Evolutionary conservation across 2,888 invertebrate species (phyloP).

Genomic region (Pachydiplax longipennis): DNA sequence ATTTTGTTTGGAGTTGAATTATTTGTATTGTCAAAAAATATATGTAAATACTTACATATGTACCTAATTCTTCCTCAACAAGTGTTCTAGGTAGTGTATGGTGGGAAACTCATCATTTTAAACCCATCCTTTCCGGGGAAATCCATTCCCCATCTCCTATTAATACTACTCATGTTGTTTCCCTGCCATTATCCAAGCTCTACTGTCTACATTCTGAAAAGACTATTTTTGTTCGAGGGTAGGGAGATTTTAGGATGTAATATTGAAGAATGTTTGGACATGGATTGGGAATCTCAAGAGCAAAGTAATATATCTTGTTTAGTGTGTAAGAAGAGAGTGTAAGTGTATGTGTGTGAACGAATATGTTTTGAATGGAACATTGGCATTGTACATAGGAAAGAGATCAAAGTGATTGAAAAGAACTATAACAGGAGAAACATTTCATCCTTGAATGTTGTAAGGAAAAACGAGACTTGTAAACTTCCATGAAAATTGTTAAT

Average conservation of each 20-base stretch:
- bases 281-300: not conserved
- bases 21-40: constrained; percentile 38
- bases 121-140: not conserved
- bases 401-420: not conserved
- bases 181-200: not conserved
- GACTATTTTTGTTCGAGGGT: not conserved
- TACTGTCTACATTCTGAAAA: not conserved
- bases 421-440: not conserved
- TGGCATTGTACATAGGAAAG: not conserved
- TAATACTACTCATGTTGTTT: not conserved
- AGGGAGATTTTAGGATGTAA: not conserved
- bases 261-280: not conserved
- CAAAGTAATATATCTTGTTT: not conserved
- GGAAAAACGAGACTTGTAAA: not conserved
- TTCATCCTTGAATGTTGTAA: not conserved
- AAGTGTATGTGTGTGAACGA: not conserved
- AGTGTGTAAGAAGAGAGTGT: not conserved
- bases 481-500: not conserved
- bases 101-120: not conserved
- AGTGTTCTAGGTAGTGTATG: constrained; percentile 38
- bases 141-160: not conserved
- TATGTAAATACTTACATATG: constrained; percentile 37
- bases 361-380: not conserved
- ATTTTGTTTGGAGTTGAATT: constrained; percentile 1
- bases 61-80: constrained; percentile 43